Evolutionary conservation across 2,888 invertebrate species (phyloP).

Genomic region (Phaedon cochleariae): DNA sequence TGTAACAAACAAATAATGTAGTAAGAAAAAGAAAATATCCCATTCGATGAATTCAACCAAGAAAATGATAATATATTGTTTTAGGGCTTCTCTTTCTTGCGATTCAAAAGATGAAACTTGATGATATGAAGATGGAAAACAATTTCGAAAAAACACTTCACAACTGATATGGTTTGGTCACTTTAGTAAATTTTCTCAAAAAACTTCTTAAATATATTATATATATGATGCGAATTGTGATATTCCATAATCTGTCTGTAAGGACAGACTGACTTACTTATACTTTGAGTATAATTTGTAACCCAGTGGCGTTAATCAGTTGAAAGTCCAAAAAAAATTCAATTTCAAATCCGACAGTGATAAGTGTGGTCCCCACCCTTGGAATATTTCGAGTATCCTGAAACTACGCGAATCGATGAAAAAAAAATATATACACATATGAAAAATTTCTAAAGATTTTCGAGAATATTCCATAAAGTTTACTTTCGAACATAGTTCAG

Average conservation of each 20-base stretch:
- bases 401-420: too few relatives aligned
- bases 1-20: too few relatives aligned
- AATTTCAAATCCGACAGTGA: background rate
- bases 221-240: conserved; percentile 61
- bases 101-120: background rate
- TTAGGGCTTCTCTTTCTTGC: too few relatives aligned
- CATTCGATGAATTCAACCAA: too few relatives aligned
- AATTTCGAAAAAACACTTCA: background rate
- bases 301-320: conserved; percentile 12
- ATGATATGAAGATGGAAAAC: background rate
- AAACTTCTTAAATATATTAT: conserved; percentile 55
- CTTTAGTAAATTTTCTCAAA: conserved; percentile 21
- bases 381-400: too few relatives aligned
- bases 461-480: too few relatives aligned
- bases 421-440: too few relatives aligned
- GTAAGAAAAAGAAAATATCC: too few relatives aligned
- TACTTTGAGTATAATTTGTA: conserved; percentile 45
- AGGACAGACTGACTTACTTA: conserved; percentile 43
- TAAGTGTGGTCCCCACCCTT: too few relatives aligned
- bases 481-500: too few relatives aligned
- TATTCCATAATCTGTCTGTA: conserved; percentile 57
- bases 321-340: background rate
- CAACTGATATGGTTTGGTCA: background rate
- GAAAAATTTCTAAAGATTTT: too few relatives aligned
- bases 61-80: too few relatives aligned